Evolutionary conservation across 2,797 vertebrate species (phyloP), one percentile per base, ranked within the genome.

Genomic region (Acrossocheilus wenchowensis): DNA sequence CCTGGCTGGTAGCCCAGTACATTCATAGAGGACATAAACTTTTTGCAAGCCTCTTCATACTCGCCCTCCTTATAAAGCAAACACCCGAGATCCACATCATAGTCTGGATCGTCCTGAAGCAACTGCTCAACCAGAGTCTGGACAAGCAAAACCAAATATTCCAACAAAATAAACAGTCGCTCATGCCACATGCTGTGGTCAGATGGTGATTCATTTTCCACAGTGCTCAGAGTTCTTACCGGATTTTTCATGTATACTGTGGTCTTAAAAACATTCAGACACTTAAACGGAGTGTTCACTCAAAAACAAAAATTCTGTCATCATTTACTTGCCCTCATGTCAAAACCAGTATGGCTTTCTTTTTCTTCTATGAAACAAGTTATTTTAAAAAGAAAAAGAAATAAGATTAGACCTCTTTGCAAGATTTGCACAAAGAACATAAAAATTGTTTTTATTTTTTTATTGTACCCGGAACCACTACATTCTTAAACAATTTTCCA

Each of bases 121-220:
- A 96, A 94, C 93, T 97, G 96, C 93, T 98, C 97, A 93, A 99
- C 94, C 88, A 98, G 91, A 52, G 96, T 96, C 96, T 98, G 91
- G 26, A 83, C 10, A 41, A 54, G 80, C 74, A 87, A 86, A 83
- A 86, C 43, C 57, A 73, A 41, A 77, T 21, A 23, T 54, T 66
- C 21, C 54, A 60, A 60, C n/a, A 77, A 36, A 81, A 75, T 43
- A 82, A 72, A 45, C 45, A 19, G 14, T 34, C 34, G 21, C 78
- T 86, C 64, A 34, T 71, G 60, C 43, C 60, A 75, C 64, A 82
- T 62, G 36, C 43, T 75, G 50, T 45, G 78, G 83, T 82, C 60
- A 82, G 23, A 77, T 26, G 19, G 80, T 39, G 54, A 83, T 62
- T 77, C 26, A 68, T 71, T 81, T 86, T 81, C 85, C 81, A 84